These are phyloP conservation scores for Albula glossodonta DNA, from an alignment of 2,113 vertebrate species.

Conservation along the genomic window DNA sequence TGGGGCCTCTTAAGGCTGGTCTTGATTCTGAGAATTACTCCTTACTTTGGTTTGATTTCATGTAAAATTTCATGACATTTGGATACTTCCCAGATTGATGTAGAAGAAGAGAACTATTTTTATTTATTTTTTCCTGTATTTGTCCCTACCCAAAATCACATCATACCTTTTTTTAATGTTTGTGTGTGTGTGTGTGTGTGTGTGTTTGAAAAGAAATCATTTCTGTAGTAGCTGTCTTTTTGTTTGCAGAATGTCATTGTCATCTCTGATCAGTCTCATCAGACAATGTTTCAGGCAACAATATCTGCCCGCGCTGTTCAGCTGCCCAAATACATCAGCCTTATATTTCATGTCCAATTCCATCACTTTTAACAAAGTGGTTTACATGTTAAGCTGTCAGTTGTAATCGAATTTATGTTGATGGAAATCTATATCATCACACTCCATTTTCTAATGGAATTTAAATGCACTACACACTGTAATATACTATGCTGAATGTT, in stretches of 20 bases:
- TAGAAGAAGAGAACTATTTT: too few species aligned
- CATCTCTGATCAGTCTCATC: not conserved
- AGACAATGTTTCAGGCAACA: not conserved
- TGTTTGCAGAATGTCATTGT: not conserved
- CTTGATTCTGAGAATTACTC: too few species aligned
- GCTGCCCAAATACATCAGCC: not conserved
- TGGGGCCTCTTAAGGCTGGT: too few species aligned
- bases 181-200: too few species aligned
- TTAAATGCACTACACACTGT: not conserved
- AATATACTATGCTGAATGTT: not conserved
- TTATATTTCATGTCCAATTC: not conserved
- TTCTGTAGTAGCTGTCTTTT: not conserved
- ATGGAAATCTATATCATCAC: constrained; percentile 7
- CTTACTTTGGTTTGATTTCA: too few species aligned
- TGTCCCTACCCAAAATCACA: too few species aligned
- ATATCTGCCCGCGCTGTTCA: not conserved
- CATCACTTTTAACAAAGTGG: constrained; percentile 5
- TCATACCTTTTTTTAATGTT: too few species aligned
- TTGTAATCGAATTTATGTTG: not conserved
- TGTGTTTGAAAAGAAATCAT: not conserved
- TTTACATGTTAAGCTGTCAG: not conserved
- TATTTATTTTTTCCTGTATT: too few species aligned
- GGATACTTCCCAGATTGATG: too few species aligned
- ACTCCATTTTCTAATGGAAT: not conserved
- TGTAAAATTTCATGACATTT: too few species aligned